phyloP scores from a whole-genome alignment of 2,113 vertebrate genomes.

The Pelusios castaneus region DNA sequence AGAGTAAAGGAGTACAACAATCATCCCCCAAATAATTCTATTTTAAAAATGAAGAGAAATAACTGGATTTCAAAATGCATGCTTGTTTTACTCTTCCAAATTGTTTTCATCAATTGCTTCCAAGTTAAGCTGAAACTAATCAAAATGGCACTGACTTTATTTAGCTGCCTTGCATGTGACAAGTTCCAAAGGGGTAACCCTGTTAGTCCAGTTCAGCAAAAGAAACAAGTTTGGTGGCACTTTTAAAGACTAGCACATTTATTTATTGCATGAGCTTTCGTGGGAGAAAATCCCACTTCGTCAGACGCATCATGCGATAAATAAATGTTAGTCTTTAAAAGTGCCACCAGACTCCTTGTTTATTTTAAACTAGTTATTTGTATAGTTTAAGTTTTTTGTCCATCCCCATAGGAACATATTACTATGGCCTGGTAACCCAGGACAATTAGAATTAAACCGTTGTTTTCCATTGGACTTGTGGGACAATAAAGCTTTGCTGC shows the following conservation, averaged over 20 bases:
- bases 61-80: background rate
- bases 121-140: background rate
- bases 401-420: background rate
- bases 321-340: no score
- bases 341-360: no score
- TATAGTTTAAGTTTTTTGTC: background rate
- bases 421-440: background rate
- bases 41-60: background rate
- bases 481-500: background rate
- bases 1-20: background rate
- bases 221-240: no score
- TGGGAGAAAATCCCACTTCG: no score
- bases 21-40: background rate
- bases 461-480: background rate
- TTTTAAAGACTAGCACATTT: no score
- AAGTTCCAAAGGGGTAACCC: no score
- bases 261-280: no score
- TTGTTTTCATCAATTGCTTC: background rate
- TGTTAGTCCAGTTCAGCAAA: no score
- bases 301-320: no score
- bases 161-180: no score
- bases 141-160: background rate
- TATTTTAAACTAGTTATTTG: background rate
- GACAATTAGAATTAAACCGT: background rate
- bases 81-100: background rate